phyloP scores from a whole-genome alignment of 2,113 vertebrate genomes.

The Collichthys lucidus region DNA sequence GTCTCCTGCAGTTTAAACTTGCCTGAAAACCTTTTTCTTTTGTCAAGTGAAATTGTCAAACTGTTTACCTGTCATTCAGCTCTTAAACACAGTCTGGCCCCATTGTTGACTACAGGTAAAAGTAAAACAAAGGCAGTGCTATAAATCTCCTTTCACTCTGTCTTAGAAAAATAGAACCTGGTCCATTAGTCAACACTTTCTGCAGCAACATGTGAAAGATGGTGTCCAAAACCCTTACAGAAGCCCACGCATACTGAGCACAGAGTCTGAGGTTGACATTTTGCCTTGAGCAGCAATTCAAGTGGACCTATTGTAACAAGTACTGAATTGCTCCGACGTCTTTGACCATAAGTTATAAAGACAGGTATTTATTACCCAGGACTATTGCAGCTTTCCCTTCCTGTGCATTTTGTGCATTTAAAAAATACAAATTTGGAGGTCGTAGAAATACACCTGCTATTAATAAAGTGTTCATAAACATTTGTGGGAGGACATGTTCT shows the following conservation, averaged over 20 bases:
- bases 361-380: not conserved
- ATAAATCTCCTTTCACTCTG: slow-evolving; percentile 3
- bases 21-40: not conserved
- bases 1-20: slow-evolving; percentile 1
- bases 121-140: not conserved
- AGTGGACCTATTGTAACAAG: slow-evolving; percentile 14
- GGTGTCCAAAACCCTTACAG: not conserved
- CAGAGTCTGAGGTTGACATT: not conserved
- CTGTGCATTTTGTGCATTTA: not conserved
- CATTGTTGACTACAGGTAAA: not conserved
- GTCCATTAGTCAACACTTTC: slow-evolving; percentile 23
- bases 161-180: not conserved
- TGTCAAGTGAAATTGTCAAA: slow-evolving; percentile 1
- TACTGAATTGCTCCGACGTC: slow-evolving; percentile 13
- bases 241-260: slow-evolving; percentile 1
- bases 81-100: not conserved
- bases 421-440: not conserved
- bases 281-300: slow-evolving; percentile 20
- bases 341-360: not conserved
- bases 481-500: not conserved
- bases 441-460: not conserved
- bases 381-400: not conserved
- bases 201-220: slow-evolving; percentile 15
- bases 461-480: not conserved
- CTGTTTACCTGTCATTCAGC: slow-evolving; percentile 10